phyloP scores from a whole-genome alignment of 2,888 invertebrate species.

The Xylophagus ater region DNA sequence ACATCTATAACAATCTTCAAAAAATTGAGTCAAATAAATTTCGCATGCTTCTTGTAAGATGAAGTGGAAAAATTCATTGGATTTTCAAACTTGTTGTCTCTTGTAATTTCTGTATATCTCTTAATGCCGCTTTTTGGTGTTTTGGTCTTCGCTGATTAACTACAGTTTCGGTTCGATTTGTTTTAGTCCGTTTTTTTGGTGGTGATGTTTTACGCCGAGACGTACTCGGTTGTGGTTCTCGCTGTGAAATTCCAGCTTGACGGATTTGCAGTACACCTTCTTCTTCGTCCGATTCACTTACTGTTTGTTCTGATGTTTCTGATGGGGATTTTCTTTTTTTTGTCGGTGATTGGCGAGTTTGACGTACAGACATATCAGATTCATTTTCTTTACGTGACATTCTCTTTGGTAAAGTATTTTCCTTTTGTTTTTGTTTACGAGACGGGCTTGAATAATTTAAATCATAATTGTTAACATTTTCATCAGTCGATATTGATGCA shows the following conservation, averaged over 20 bases:
- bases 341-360: background rate
- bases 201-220: background rate
- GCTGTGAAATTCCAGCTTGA: background rate
- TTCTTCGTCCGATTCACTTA: background rate
- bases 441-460: background rate
- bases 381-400: background rate
- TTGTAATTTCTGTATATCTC: conserved; percentile 3
- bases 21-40: conserved; percentile 40
- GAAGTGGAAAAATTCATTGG: background rate
- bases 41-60: conserved; percentile 41
- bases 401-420: too few relatives aligned
- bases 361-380: background rate
- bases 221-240: background rate
- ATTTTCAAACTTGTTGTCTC: background rate
- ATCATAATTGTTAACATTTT: conserved; percentile 2
- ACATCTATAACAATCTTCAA: conserved; percentile 40
- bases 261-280: background rate
- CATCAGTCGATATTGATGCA: conserved; percentile 2
- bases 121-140: background rate
- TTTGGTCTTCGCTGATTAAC: background rate
- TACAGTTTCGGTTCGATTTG: background rate
- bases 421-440: background rate
- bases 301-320: background rate
- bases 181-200: background rate
- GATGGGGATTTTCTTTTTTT: background rate